Conservation (phyloP, 2,113 vertebrate genomes). For the Pygoscelis adeliae region DNA sequence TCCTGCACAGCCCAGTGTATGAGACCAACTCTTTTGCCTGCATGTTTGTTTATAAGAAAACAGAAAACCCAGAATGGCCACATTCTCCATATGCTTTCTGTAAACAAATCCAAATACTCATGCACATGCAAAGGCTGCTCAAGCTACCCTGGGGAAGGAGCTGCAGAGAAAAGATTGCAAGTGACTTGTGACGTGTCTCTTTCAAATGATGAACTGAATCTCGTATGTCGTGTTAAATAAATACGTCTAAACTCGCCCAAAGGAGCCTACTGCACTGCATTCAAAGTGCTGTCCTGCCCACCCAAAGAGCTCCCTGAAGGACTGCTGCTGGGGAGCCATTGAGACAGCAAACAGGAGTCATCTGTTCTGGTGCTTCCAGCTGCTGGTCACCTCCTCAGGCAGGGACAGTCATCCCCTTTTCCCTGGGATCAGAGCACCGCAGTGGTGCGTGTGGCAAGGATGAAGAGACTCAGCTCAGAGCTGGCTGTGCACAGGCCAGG, state of each 20-base stretch:
- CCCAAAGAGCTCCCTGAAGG: neutral
- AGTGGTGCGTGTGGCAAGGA: fast-evolving
- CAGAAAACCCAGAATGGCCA: neutral
- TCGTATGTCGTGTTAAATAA: fast-evolving
- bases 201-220: neutral
- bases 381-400: neutral
- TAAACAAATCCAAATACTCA: neutral
- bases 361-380: neutral
- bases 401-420: neutral
- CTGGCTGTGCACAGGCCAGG: neutral
- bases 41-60: neutral
- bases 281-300: neutral
- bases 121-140: neutral
- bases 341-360: neutral
- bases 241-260: neutral
- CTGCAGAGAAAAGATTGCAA: neutral
- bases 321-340: neutral
- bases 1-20: neutral
- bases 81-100: neutral
- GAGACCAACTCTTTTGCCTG: neutral
- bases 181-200: neutral
- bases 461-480: neutral
- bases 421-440: neutral
- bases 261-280: neutral
- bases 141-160: neutral